phyloP scores from a whole-genome alignment of 2,888 invertebrate species.

The Drosophila pseudotalamancana region DNA sequence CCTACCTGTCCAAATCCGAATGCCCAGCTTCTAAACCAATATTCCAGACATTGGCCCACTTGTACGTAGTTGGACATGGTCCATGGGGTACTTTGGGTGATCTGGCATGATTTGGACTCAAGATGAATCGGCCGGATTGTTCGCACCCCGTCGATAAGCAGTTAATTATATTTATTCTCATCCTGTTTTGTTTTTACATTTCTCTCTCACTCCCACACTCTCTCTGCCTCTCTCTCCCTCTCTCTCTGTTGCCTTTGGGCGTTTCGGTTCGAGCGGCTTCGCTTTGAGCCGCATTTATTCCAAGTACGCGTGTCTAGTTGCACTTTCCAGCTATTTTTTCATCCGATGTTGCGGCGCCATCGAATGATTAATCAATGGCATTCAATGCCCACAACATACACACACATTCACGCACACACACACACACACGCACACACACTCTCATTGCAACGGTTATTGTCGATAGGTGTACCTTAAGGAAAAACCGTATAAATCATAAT shows the following conservation, averaged over 20 bases:
- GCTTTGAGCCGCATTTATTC: constrained; percentile 63
- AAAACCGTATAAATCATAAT: constrained; percentile 74
- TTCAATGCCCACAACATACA: constrained; percentile 51
- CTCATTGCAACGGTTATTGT: constrained; percentile 53
- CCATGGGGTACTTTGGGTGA: constrained; percentile 49
- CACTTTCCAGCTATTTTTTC: constrained; percentile 60
- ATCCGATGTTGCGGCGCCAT: constrained; percentile 64
- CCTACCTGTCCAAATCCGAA: constrained; percentile 21
- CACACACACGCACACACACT: constrained; percentile 15
- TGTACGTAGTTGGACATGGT: constrained; percentile 27
- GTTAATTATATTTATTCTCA: constrained; percentile 76
- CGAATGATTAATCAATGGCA: constrained; percentile 75
- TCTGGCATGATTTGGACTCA: constrained; percentile 67
- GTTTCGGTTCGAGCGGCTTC: constrained; percentile 55
- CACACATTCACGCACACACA: constrained; percentile 14
- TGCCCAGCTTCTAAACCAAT: neutral
- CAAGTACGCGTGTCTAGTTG: constrained; percentile 77
- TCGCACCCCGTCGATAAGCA: constrained; percentile 77
- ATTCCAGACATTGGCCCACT: constrained; percentile 21
- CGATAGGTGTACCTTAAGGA: constrained; percentile 32
- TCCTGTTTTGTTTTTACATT: constrained; percentile 38
- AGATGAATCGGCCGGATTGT: constrained; percentile 73
- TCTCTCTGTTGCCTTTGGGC: constrained; percentile 41
- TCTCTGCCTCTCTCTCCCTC: neutral
- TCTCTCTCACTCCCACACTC: neutral